These are phyloP conservation scores for Enhydra lutris DNA, from an alignment of 2,113 vertebrate species.

Conservation along the genomic window DNA sequence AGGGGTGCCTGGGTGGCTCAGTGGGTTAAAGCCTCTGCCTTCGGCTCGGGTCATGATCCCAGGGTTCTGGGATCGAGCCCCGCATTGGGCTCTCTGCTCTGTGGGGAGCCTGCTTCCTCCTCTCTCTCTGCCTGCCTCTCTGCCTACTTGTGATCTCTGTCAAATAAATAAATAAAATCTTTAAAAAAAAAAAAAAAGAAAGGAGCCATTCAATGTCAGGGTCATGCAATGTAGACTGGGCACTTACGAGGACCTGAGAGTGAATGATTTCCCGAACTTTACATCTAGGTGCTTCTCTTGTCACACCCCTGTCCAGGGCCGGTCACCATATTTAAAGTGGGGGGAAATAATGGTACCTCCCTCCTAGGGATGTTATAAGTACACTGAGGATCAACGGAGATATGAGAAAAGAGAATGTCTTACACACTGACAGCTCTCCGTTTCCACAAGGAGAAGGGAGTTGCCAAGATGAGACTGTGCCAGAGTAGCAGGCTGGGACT, in stretches of 20 bases:
- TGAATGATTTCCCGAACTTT: not conserved
- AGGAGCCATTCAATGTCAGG: not conserved
- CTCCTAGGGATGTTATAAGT: not conserved
- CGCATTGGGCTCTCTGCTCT: too few relatives aligned
- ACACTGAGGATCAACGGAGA: not conserved
- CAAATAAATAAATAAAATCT: too few relatives aligned
- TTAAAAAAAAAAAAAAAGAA: not conserved
- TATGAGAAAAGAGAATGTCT: not conserved
- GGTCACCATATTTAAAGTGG: not conserved
- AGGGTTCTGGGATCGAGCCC: too few relatives aligned
- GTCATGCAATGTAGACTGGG: not conserved
- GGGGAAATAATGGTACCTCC: not conserved
- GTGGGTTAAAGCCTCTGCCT: too few relatives aligned
- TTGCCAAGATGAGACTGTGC: not conserved
- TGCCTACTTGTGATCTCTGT: too few relatives aligned
- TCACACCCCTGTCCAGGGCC: not conserved
- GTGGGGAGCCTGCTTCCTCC: too few relatives aligned
- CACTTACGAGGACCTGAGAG: not conserved
- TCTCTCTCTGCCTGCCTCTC: too few relatives aligned
- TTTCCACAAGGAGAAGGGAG: not conserved
- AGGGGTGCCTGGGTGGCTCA: too few relatives aligned
- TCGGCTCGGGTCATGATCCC: too few relatives aligned
- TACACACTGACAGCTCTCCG: not conserved
- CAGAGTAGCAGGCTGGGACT: not conserved
- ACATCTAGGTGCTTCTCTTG: not conserved